A percentile compares a stretch with the other conserved stretches of the same genome.
These are phyloP conservation scores for Choristoneura rosaceana DNA, from an alignment of 2,888 invertebrate species.

Conservation along the genomic window DNA sequence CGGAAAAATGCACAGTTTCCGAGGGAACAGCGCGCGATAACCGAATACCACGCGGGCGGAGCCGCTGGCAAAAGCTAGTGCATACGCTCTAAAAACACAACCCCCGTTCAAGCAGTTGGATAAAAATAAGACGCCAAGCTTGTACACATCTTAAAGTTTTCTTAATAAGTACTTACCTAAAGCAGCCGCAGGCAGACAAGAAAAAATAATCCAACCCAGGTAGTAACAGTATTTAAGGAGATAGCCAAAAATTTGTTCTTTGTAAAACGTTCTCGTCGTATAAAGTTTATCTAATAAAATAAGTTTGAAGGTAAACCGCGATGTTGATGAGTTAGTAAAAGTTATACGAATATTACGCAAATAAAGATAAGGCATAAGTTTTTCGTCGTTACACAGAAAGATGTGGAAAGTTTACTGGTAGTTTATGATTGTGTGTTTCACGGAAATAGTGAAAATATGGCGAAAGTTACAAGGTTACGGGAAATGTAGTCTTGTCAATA, in stretches of 20 bases:
- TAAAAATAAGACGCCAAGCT: too few species aligned
- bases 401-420: slow-evolving; percentile 1
- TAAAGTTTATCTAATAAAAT: slow-evolving; percentile 1
- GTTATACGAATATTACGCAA: neutral
- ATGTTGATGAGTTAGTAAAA: neutral
- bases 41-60: too few species aligned
- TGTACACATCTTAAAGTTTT: too few species aligned
- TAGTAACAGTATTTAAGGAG: neutral
- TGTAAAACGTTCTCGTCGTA: neutral
- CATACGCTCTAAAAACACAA: too few species aligned
- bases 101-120: too few species aligned
- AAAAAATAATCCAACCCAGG: neutral
- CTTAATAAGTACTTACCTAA: too few species aligned
- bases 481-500: neutral
- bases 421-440: neutral
- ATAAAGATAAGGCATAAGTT: slow-evolving; percentile 2
- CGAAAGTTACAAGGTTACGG: neutral
- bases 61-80: too few species aligned
- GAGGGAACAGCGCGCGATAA: too few species aligned
- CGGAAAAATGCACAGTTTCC: too few species aligned
- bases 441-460: slow-evolving; percentile 4
- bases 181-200: neutral
- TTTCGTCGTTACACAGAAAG: neutral
- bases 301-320: neutral
- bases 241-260: neutral